Evolutionary conservation across 1,140 invertebrate species (phyloP).

Genomic region (Caenorhabditis remanei): DNA sequence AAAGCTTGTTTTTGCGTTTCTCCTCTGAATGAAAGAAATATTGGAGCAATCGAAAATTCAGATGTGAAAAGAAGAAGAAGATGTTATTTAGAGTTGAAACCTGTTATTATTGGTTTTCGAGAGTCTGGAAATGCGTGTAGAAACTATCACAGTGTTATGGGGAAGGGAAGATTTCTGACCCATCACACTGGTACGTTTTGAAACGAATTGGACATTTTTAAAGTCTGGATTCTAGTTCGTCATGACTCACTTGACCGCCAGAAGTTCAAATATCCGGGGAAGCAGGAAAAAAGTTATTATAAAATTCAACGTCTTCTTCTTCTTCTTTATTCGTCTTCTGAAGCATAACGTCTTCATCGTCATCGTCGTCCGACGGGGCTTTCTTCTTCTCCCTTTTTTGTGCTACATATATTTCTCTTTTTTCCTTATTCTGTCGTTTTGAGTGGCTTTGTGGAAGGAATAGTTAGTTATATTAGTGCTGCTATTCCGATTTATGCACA

Average conservation of each 20-base stretch:
- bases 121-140: too few species aligned
- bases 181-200: too few species aligned
- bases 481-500: conserved; percentile 43
- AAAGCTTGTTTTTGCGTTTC: not conserved
- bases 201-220: too few species aligned
- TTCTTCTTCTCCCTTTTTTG: not conserved
- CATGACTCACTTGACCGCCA: too few species aligned
- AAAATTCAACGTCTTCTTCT: conserved; percentile 22
- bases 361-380: not conserved
- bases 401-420: conserved; percentile 25
- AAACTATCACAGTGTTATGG: too few species aligned
- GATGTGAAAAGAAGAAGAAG: too few species aligned
- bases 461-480: conserved; percentile 51
- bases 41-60: not conserved
- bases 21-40: not conserved
- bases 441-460: conserved; percentile 45
- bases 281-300: conserved; percentile 27
- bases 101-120: too few species aligned
- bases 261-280: conserved; percentile 2
- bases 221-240: too few species aligned
- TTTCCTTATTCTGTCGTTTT: not conserved
- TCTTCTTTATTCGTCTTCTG: not conserved
- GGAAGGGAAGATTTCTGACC: too few species aligned
- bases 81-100: too few species aligned
- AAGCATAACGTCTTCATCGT: not conserved